Evolutionary conservation across 2,888 invertebrate species (phyloP).

Genomic region (Euplexia lucipara): DNA sequence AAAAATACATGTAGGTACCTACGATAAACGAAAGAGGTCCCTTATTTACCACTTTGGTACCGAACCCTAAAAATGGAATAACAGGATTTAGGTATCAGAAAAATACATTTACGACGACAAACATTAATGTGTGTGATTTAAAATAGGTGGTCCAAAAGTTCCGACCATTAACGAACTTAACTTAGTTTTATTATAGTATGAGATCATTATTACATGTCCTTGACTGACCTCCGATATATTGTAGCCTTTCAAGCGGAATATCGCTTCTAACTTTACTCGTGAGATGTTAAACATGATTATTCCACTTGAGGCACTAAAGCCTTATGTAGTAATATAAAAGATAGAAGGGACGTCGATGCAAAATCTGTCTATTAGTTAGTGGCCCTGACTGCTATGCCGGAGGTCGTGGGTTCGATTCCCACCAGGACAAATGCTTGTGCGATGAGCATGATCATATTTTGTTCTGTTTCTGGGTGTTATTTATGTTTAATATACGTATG

Average conservation of each 20-base stretch:
- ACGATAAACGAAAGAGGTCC: too few species aligned
- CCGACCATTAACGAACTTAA: constrained; percentile 29
- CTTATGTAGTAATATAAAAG: neutral
- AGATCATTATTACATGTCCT: constrained; percentile 21
- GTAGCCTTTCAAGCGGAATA: constrained; percentile 21
- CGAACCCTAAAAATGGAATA: too few species aligned
- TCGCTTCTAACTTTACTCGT: constrained; percentile 20
- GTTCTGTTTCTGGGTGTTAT: too few species aligned
- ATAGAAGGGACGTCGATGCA: too few species aligned
- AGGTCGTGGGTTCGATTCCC: too few species aligned
- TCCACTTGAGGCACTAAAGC: constrained; percentile 16
- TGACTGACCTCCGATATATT: constrained; percentile 25
- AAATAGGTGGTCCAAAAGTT: constrained; percentile 28
- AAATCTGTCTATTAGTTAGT: too few species aligned
- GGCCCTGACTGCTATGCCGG: too few species aligned
- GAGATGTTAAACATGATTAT: constrained; percentile 30
- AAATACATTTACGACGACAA: constrained; percentile 28
- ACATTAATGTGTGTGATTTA: constrained; percentile 16
- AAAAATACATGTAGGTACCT: too few species aligned
- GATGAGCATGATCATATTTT: too few species aligned
- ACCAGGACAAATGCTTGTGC: too few species aligned
- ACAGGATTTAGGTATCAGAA: constrained; percentile 14
- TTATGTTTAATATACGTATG: too few species aligned
- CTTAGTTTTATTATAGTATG: constrained; percentile 13
- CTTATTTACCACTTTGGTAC: too few species aligned